phyloP scores from a whole-genome alignment of 2,888 invertebrate species.

The Argyra leucocephala region DNA sequence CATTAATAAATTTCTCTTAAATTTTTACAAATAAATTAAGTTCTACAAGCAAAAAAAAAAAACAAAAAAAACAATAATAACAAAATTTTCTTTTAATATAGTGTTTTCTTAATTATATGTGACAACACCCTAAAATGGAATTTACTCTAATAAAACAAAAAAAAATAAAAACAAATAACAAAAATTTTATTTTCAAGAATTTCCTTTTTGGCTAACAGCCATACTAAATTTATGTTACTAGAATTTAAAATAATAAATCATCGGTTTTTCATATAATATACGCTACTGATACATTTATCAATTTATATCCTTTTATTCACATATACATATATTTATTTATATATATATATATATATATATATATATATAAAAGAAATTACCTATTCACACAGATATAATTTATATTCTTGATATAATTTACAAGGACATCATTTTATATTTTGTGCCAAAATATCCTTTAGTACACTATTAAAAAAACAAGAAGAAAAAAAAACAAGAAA shows the following conservation, averaged over 20 bases:
- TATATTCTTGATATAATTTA: not conserved
- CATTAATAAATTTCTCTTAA: too few relatives aligned
- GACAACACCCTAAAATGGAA: not conserved
- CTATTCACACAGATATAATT: not conserved
- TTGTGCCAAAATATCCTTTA: not conserved
- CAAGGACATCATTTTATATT: not conserved
- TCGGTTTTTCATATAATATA: not conserved
- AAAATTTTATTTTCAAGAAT: not conserved
- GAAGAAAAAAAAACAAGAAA: too few relatives aligned
- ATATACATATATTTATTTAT: not conserved
- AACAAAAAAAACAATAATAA: too few relatives aligned
- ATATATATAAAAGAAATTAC: not conserved
- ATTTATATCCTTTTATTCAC: not conserved
- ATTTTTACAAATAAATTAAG: too few relatives aligned
- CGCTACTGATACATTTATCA: not conserved
- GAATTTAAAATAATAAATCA: conserved; percentile 9
- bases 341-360: not conserved
- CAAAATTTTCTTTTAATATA: too few relatives aligned
- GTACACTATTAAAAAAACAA: too few relatives aligned
- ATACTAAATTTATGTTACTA: not conserved
- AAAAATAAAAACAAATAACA: too few relatives aligned
- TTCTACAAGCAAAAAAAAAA: too few relatives aligned
- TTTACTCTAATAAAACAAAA: too few relatives aligned
- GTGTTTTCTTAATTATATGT: not conserved
- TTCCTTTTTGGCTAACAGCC: not conserved